phyloP scores from a whole-genome alignment of 2,113 vertebrate species.

The Vireo altiloquus region DNA sequence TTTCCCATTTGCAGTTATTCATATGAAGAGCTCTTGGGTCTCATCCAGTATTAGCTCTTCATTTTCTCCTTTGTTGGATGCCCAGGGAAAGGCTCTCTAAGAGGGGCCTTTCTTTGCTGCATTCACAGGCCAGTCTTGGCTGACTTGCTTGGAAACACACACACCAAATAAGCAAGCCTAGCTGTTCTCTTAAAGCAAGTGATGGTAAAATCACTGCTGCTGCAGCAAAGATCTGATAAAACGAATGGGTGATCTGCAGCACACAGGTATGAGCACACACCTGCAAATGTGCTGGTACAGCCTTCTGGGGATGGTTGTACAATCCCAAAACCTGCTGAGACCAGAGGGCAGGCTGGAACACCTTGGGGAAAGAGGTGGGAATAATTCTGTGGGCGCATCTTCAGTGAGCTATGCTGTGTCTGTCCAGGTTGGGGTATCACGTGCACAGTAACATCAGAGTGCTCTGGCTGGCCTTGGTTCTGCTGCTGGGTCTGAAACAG shows the following conservation, averaged over 20 bases:
- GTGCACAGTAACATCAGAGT: not conserved
- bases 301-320: not conserved
- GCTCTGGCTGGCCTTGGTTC: rapidly evolving
- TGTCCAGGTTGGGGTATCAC: not conserved
- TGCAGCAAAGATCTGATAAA: not conserved
- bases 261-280: not conserved
- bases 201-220: not conserved
- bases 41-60: not conserved
- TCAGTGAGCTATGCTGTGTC: not conserved
- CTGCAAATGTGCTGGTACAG: rapidly evolving
- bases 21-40: constrained; percentile 7
- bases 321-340: not conserved
- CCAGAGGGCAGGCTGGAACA: not conserved
- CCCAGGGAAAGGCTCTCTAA: not conserved
- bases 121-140: not conserved
- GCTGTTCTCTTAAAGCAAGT: not conserved
- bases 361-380: not conserved
- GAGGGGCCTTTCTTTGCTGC: not conserved
- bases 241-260: not conserved
- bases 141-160: not conserved
- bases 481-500: not conserved
- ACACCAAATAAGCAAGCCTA: not conserved
- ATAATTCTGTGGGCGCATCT: not conserved
- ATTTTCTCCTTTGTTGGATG: not conserved
- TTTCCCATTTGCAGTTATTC: constrained; percentile 10